phyloP scores from a whole-genome alignment of 2,888 invertebrate species.

The Philaethria dido region DNA sequence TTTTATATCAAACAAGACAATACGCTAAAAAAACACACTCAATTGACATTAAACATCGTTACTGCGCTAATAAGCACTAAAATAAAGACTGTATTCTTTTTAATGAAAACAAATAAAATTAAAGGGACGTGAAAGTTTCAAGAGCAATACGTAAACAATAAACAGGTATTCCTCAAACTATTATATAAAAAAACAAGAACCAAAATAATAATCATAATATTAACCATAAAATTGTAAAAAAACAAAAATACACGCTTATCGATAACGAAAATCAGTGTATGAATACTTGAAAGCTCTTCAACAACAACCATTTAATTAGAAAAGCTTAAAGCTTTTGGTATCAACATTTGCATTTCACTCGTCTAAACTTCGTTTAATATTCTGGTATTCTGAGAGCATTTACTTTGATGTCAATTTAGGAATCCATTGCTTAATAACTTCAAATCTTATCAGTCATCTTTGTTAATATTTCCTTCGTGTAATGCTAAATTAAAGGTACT shows the following conservation, averaged over 20 bases:
- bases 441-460: constrained; percentile 6
- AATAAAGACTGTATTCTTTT: neutral
- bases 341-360: constrained; percentile 28
- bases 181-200: neutral
- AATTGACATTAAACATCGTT: no score
- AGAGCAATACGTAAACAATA: neutral
- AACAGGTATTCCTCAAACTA: neutral
- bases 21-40: neutral
- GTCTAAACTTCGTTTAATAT: constrained; percentile 30
- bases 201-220: neutral
- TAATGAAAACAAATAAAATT: neutral
- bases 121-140: neutral
- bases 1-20: no score
- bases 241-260: neutral
- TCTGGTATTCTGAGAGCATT: constrained; percentile 29
- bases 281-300: constrained; percentile 12
- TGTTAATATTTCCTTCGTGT: neutral
- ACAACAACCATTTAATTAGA: constrained; percentile 18
- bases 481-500: neutral
- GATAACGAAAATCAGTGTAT: constrained; percentile 4
- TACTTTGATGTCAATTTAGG: constrained; percentile 30
- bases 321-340: constrained; percentile 16
- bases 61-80: neutral
- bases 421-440: neutral
- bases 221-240: neutral